Conservation (phyloP, 1,140 invertebrate species). For the Copidosoma floridanum region DNA sequence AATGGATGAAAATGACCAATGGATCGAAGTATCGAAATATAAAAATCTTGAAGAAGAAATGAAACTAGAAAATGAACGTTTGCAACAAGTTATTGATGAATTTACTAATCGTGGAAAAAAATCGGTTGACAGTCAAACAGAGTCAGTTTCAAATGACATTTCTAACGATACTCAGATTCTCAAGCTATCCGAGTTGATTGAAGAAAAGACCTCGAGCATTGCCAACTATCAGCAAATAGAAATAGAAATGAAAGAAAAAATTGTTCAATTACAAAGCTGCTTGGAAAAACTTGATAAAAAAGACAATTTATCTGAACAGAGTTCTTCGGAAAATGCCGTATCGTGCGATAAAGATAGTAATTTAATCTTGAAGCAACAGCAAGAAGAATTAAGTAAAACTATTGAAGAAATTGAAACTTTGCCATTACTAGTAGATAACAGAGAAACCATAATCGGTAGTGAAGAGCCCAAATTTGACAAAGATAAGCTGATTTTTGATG, state of each 20-base stretch:
- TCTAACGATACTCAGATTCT: conserved; percentile 8
- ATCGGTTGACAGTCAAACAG: too few relatives aligned
- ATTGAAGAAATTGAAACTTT: not conserved
- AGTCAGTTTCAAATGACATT: conserved; percentile 1
- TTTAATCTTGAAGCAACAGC: not conserved
- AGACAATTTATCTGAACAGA: conserved; percentile 11
- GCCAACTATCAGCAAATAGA: conserved; percentile 1
- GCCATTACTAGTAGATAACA: not conserved
- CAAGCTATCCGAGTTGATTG: not conserved
- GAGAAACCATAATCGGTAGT: conserved; percentile 13
- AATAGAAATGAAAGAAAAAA: conserved; percentile 20
- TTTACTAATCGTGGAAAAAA: conserved; percentile 13
- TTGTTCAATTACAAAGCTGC: conserved; percentile 5
- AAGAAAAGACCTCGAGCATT: conserved; percentile 4
- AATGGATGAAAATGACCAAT: conserved; percentile 14
- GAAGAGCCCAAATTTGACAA: not conserved
- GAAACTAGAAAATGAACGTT: conserved; percentile 8
- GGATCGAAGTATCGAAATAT: conserved; percentile 22
- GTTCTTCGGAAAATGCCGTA: conserved; percentile 1
- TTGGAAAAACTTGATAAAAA: not conserved
- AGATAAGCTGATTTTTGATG: not conserved
- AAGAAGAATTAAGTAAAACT: conserved; percentile 1
- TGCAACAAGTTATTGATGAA: conserved; percentile 14
- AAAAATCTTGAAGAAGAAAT: conserved; percentile 12
- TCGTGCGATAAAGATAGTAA: not conserved